These are phyloP conservation scores for Dipus sagitta DNA, from an alignment of 2,797 vertebrate species.

Conservation along the genomic window DNA sequence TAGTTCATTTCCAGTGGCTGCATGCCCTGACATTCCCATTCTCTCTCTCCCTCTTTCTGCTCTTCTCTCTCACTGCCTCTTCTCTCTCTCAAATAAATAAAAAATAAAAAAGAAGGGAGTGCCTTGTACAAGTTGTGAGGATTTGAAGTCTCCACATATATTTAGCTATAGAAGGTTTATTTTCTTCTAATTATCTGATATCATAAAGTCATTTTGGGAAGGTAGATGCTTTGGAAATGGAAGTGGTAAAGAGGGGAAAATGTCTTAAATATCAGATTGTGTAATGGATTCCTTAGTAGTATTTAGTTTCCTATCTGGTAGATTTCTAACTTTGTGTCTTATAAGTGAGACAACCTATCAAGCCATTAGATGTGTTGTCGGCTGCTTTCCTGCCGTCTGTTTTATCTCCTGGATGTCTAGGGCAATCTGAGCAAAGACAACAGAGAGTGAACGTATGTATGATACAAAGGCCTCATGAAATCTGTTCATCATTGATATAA, in stretches of 20 bases:
- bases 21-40: too few species aligned
- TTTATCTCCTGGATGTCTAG: constrained; percentile 74
- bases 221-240: constrained; percentile 45
- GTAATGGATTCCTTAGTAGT: constrained; percentile 32
- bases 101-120: not conserved
- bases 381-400: constrained; percentile 68
- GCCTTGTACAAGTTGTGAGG: not conserved
- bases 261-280: constrained; percentile 40
- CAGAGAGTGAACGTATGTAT: constrained; percentile 70
- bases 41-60: too few species aligned
- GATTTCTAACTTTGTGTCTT: constrained; percentile 60
- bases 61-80: too few species aligned
- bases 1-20: too few species aligned
- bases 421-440: constrained; percentile 59
- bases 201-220: constrained; percentile 47
- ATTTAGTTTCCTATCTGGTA: constrained; percentile 69
- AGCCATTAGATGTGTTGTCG: constrained; percentile 45
- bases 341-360: constrained; percentile 45
- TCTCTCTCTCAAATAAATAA: too few species aligned
- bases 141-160: not conserved
- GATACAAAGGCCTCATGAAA: constrained; percentile 61
- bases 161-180: not conserved
- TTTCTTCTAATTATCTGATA: constrained; percentile 40
- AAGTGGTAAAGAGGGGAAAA: constrained; percentile 44
- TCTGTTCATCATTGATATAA: constrained; percentile 65